Evolutionary conservation across 1,140 invertebrate genomes (phyloP), one percentile per base, ranked within the genome.

Genomic region (Mactra quadrangularis): DNA sequence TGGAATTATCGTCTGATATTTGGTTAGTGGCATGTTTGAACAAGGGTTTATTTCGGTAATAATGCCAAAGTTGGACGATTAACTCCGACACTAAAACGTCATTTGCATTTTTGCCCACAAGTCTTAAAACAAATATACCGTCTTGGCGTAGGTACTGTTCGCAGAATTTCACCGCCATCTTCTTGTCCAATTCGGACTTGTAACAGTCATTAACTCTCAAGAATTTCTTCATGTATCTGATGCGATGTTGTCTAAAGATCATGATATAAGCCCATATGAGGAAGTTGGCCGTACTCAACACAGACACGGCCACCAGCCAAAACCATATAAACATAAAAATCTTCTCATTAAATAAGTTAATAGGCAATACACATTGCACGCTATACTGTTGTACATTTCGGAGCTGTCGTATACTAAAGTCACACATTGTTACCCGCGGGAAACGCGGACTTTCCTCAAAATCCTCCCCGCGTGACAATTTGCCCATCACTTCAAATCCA

Each of bases 321-420:
- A 94, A 94, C 94, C 94, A 94, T 66, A 94, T 92, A 86, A 94
- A 94, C 77, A 94, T 92, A 85, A 94, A 94, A 70, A 94, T 94
- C 87, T 94, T 94, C 87, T 94, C 94, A 87, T 94, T 94, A 88
- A 94, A 94, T 35, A 94, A 90, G 86, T 94, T 94, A 70, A 94
- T 94, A 38, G 94, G 94, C 86, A 94, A 88, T 22, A 94, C 94
- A 89, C 94, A 94, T 85, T 94, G 94, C 68, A 93, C 93, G 47
- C 92, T 93, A 82, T 93, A 92, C 17, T 89, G 82, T 83, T 93
- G 93, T 19, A 92, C 85, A 72, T 89, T 89, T 38, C 86, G 86
- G 86, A 91, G 91, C 92, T 93, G 93, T 27, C 90, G 89, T 62
- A 92, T 91, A 66, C 87, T 86, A 74, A 92, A 92, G 85, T 91